Evolutionary conservation across 2,888 invertebrate species (phyloP).

Genomic region (Incurvaria masculella): DNA sequence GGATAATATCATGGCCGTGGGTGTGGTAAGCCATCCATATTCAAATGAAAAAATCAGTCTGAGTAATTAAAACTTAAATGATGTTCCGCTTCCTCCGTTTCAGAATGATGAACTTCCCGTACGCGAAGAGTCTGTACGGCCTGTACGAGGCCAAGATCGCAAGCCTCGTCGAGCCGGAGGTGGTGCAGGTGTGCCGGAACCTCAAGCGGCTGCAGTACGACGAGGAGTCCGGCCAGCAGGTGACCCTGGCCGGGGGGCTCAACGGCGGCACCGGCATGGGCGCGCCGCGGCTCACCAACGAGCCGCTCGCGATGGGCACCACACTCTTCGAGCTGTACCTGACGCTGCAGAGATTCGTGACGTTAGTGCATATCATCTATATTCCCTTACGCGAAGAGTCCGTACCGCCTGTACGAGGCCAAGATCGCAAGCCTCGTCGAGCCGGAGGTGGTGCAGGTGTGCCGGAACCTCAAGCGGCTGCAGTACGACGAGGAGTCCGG

Average conservation of each 20-base stretch:
- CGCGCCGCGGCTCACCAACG: slow-evolving; percentile 46
- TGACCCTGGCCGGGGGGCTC: slow-evolving; percentile 49
- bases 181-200: slow-evolving; percentile 69
- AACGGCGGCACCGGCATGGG: slow-evolving; percentile 51
- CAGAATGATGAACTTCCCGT: slow-evolving; percentile 69
- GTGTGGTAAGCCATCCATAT: too few species aligned
- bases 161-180: slow-evolving; percentile 67
- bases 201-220: slow-evolving; percentile 62
- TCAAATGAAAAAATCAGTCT: too few species aligned
- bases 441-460: slow-evolving; percentile 69
- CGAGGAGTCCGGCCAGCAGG: slow-evolving; percentile 39
- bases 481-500: slow-evolving; percentile 51
- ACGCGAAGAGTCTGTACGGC: slow-evolving; percentile 68
- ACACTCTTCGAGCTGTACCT: slow-evolving; percentile 91
- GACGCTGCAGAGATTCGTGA: slow-evolving; percentile 81
- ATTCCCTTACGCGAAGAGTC: slow-evolving; percentile 69
- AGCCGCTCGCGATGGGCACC: slow-evolving; percentile 78
- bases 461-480: slow-evolving; percentile 66
- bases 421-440: slow-evolving; percentile 69
- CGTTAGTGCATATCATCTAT: slow-evolving; percentile 54
- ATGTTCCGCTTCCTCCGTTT: too few species aligned
- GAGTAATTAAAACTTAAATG: too few species aligned
- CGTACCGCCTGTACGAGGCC: slow-evolving; percentile 70
- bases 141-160: slow-evolving; percentile 71
- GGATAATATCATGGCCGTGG: too few species aligned